Evolutionary conservation across 2,888 invertebrate species (phyloP).

Genomic region (Omphaloscelis lunosa): DNA sequence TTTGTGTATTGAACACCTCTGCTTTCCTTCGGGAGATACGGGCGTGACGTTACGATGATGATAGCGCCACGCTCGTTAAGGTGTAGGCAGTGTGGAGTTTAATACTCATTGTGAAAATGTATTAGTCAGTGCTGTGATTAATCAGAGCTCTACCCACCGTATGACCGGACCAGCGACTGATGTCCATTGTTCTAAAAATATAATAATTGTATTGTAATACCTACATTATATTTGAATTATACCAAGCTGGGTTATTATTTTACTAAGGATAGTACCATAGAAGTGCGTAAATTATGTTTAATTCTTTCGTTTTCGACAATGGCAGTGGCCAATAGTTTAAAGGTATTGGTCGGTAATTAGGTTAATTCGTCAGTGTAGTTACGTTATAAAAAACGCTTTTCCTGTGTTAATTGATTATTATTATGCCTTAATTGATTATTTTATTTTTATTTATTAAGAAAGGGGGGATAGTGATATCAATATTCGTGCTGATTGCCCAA

Average conservation of each 20-base stretch:
- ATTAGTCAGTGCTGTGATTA: slow-evolving; percentile 48
- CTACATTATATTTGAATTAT: neutral
- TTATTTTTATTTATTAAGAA: neutral
- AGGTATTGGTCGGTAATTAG: neutral
- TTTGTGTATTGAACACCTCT: neutral
- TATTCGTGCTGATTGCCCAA: neutral
- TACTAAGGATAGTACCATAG: too few relatives aligned
- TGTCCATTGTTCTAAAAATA: slow-evolving; percentile 46
- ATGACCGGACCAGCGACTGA: slow-evolving; percentile 2
- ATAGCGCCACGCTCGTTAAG: neutral
- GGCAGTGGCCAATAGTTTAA: neutral
- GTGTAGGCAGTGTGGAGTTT: neutral
- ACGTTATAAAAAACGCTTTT: neutral
- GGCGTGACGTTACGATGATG: too few relatives aligned
- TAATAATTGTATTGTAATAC: slow-evolving; percentile 2
- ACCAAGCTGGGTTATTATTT: neutral
- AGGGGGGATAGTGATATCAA: too few relatives aligned
- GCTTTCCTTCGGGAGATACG: neutral
- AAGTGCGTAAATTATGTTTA: neutral
- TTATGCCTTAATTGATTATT: neutral
- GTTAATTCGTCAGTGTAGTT: too few relatives aligned
- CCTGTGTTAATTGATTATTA: too few relatives aligned
- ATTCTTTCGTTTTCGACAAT: neutral
- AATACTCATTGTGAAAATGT: neutral
- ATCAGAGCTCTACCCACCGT: slow-evolving; percentile 12